Evolutionary conservation across 2,888 invertebrate genomes (phyloP), one percentile per base, ranked within the genome.

Genomic region (Nephrotoma appendiculata): DNA sequence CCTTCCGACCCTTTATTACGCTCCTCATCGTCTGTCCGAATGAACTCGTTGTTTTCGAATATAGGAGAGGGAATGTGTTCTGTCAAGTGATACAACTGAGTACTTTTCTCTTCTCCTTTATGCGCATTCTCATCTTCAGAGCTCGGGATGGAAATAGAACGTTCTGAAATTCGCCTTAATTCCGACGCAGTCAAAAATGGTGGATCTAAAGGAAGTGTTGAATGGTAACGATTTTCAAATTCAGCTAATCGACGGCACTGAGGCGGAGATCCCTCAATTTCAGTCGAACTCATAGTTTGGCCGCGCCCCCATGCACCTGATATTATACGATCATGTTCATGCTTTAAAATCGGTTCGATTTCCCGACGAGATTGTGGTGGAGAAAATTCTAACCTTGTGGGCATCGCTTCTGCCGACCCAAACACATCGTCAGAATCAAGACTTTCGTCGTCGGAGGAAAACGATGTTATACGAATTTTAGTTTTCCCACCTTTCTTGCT

Each of bases 371-470:
- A 95, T 89, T 95, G 95, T 3, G 95, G 95, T 1, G 95, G 95
- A 12, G 95, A 95, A 90, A 95, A 95, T 89, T 95, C 95, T 52
- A 95, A 92, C 89, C 94, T 94, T 7, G 93, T 93, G 2, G 95
- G 95, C 87, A 95, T 95, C 15, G 95, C 95, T 91, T 95, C 95
- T 0, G 95, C 95, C 42, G 95, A 95, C 43, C 95, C 95, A 89
- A 95, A 95, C 0, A 95, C 95, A 90, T 95, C 95, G 90, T 95
- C 95, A 0, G 95, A 95, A 91, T 95, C 95, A 12, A 95, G 92
- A 88, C 95, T 95, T 91, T 95, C 95, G 89, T 95, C 95, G 88
- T 95, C 95, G 0, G 95, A 95, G 86, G 95, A 95, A 89, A 95
- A 95, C 0, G 95, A 95, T 3, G 95, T 95, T 45, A 95, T 95